Percentiles rank a stretch among this genome's conserved stretches.
Evolutionary conservation across 2,888 invertebrate species (phyloP).

Genomic region (Polydrusus tereticollis): DNA sequence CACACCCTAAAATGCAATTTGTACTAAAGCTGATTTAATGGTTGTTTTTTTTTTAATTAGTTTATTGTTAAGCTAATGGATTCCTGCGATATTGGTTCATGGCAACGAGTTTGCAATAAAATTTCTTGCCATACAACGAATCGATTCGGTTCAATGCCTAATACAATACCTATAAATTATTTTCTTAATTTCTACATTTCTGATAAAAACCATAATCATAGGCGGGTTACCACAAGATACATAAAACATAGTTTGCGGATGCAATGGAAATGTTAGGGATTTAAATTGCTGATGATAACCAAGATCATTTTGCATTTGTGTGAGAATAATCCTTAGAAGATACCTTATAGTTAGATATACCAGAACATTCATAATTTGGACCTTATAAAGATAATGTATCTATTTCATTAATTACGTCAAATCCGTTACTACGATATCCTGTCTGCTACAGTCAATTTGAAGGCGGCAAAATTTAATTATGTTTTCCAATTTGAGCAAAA

Average conservation of each 20-base stretch:
- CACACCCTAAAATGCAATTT: background rate
- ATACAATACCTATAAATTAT: background rate
- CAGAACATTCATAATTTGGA: too few species aligned
- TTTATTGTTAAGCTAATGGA: slow-evolving; percentile 11
- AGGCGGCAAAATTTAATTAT: background rate
- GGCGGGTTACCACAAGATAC: too few species aligned
- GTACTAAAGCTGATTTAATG: background rate
- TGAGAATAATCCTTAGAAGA: too few species aligned
- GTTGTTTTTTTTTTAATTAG: background rate
- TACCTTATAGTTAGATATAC: too few species aligned
- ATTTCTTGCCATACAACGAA: slow-evolving; percentile 11
- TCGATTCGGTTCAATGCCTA: slow-evolving; percentile 30
- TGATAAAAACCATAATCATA: background rate
- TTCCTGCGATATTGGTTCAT: slow-evolving; percentile 3
- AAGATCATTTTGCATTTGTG: too few species aligned
- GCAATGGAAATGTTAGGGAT: too few species aligned
- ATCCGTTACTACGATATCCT: background rate
- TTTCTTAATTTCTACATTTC: background rate
- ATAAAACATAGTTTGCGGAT: too few species aligned
- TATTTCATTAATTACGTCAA: too few species aligned
- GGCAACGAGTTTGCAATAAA: slow-evolving; percentile 9
- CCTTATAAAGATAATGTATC: too few species aligned
- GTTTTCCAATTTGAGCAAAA: background rate
- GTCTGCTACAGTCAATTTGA: background rate
- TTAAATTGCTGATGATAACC: too few species aligned